These are phyloP conservation scores for Plumapathes pennacea DNA, from an alignment of 92 coral and sea anemone species.

Conservation along the genomic window DNA sequence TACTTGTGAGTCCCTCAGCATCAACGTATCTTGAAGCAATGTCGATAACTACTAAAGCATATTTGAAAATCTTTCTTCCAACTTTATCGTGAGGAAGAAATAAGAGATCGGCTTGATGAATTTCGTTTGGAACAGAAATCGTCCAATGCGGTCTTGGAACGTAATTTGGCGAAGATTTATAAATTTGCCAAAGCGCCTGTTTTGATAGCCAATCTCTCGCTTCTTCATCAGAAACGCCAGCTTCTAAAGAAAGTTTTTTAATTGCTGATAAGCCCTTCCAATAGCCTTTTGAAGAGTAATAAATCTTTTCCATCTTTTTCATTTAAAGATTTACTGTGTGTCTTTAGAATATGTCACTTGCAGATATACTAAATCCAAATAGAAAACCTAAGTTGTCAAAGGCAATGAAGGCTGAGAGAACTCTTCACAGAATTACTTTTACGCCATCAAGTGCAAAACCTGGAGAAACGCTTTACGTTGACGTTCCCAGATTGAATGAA, in stretches of 20 bases:
- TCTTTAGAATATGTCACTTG: neutral
- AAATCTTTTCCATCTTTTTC: conserved; percentile 2
- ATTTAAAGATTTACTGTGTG: neutral
- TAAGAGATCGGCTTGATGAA: conserved; percentile 20
- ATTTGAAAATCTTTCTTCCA: conserved; percentile 10
- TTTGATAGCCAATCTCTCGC: conserved; percentile 17
- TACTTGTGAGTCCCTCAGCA: conserved; percentile 8
- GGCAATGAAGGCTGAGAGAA: conserved; percentile 19
- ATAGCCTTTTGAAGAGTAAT: conserved; percentile 18
- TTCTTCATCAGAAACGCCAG: neutral
- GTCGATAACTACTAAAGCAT: conserved; percentile 17
- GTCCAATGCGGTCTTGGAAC: conserved; percentile 11
- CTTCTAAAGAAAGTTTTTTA: conserved; percentile 6
- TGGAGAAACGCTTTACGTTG: conserved; percentile 7
- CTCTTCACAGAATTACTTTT: conserved; percentile 14
- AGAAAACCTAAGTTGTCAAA: neutral
- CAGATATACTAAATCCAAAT: no score
- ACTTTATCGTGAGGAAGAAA: conserved; percentile 17
- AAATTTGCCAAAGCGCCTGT: conserved; percentile 23
- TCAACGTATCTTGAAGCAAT: conserved; percentile 11
- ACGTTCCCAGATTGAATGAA: conserved; percentile 7
- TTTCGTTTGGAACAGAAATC: conserved; percentile 9
- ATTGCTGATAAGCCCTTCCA: conserved; percentile 16
- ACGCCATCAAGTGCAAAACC: conserved; percentile 8
- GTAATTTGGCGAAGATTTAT: conserved; percentile 6